Evolutionary conservation across 2,113 vertebrate species (phyloP).

Genomic region (Etheostoma spectabile): DNA sequence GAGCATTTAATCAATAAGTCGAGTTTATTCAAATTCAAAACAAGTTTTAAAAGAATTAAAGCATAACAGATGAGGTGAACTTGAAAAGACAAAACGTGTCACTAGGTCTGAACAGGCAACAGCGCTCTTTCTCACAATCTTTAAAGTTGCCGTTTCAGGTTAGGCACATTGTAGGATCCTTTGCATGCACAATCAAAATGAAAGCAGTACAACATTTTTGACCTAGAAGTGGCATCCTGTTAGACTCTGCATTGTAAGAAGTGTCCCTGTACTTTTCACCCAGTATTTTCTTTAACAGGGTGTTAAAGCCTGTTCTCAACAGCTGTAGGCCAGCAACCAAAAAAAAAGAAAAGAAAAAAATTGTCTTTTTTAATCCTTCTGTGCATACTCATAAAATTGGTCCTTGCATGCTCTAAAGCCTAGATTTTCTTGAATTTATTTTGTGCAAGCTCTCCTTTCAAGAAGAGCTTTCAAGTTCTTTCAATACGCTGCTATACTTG

Average conservation of each 20-base stretch:
- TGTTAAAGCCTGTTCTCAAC: background rate
- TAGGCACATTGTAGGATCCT: background rate
- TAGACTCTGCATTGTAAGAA: background rate
- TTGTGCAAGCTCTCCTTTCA: background rate
- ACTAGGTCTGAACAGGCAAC: background rate
- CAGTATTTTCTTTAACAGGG: background rate
- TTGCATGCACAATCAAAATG: background rate
- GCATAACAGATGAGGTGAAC: background rate
- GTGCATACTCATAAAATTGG: background rate
- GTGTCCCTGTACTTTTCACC: too few relatives aligned
- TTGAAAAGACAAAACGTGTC: background rate
- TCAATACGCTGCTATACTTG: background rate
- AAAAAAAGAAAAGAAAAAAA: too few relatives aligned
- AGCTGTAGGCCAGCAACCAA: background rate
- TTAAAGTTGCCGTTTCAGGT: background rate
- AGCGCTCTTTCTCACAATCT: background rate
- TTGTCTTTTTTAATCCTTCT: background rate
- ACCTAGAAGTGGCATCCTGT: conserved; percentile 28
- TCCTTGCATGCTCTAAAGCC: background rate
- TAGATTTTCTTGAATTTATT: background rate
- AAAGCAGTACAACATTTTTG: background rate
- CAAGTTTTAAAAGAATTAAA: background rate
- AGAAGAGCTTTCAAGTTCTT: too few relatives aligned
- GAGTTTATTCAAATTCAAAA: background rate
- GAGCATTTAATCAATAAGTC: background rate